Conservation (phyloP, 2,888 invertebrate species). For the Agonopterix arenella region DNA sequence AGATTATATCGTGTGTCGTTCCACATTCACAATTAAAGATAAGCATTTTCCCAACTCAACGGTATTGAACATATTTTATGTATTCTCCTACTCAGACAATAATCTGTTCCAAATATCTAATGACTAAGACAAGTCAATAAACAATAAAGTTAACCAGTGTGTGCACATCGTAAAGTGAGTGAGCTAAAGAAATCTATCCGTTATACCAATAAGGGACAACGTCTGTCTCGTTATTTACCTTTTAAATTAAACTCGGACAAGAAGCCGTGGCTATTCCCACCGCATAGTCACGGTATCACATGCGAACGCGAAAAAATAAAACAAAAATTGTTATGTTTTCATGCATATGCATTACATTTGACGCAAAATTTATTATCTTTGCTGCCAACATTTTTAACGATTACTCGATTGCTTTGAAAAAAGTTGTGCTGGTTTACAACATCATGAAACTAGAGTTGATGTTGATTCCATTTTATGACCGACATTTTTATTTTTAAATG, state of each 20-base stretch:
- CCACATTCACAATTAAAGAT: no score
- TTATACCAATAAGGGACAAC: conserved; percentile 38
- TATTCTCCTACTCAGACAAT: no score
- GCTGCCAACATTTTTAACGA: background rate
- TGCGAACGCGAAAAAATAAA: conserved; percentile 14
- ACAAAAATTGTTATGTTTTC: conserved; percentile 14
- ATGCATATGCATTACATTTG: conserved; percentile 11
- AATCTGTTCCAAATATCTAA: background rate
- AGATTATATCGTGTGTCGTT: no score
- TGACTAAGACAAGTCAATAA: conserved; percentile 10
- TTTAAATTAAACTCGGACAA: conserved; percentile 45
- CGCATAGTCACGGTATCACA: conserved; percentile 23
- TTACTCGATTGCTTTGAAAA: no score
- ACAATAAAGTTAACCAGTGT: conserved; percentile 25
- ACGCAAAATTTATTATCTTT: conserved; percentile 1
- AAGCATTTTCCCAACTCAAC: no score
- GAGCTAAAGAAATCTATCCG: conserved; percentile 32
- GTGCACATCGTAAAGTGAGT: conserved; percentile 19
- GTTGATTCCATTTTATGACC: no score
- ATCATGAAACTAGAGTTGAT: no score
- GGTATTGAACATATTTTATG: no score
- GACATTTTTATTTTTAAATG: no score
- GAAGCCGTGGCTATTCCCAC: conserved; percentile 32
- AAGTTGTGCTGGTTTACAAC: no score
- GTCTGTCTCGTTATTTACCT: conserved; percentile 42